Evolutionary conservation across 2,113 vertebrate genomes (phyloP), one percentile per base, ranked within the genome.

Genomic region (Serilophus lunatus): DNA sequence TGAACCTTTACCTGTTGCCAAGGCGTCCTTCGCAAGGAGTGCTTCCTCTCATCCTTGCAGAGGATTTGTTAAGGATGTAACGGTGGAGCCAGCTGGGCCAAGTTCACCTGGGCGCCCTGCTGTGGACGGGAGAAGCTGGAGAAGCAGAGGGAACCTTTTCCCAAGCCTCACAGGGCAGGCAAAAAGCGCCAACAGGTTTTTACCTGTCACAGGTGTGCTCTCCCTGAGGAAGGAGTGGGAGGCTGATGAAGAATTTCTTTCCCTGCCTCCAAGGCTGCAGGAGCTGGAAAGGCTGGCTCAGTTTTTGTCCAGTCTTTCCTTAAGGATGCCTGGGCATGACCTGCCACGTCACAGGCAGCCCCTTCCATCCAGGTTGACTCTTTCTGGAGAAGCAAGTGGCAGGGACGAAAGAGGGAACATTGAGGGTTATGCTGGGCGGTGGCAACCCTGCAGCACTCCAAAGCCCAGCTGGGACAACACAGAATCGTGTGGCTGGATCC

Each of bases 181-280:
- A 2, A 63, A 91, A 18, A 56, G 64, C 66, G 3, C 25, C 6
- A 17, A 40, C 5, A 53, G 86, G 40, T 98, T 97, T 66, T 93
- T 98, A 50, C 85, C 90, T 54, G 96, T 94, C 31, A 97, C 96
- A 3, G 85, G 38, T 22, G 36, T 98, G 15, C 94, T 98, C 14
- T 93, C 54, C 7, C 85, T 96, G 38, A 90, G 82, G 68, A 95
- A 77, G 19, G 92, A 82, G 16, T 92, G 95, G 70, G 98, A 98
- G 2, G 92, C 93, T 10, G 99, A 99, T 0, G 98, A 99, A 10
- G 99, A 99, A 64, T 99, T 98, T 84, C 95, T 98, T 63, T 97
- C 98, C 49, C 98, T 99, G 53, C 99, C 99, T 23, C 93, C 98
- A 0, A 97, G 97, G 65, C 97, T 99, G 66, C 97, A 94, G 50